These are phyloP conservation scores for Leguminivora glycinivorella DNA, from an alignment of 1,140 invertebrate genomes.

Conservation along the genomic window DNA sequence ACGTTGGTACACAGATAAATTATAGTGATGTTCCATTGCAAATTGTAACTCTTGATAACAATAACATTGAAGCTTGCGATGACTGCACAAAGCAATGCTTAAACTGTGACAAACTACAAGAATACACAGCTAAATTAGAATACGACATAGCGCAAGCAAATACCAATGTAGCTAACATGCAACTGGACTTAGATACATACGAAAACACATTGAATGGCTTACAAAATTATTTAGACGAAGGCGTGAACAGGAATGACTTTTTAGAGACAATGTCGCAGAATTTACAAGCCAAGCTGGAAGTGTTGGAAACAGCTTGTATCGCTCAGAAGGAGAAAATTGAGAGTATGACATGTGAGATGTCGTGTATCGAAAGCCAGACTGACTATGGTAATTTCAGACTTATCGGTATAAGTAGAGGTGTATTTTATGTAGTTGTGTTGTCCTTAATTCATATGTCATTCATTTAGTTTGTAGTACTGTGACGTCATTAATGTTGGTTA, in stretches of 20 bases:
- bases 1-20: neutral
- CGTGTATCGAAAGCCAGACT: conserved; percentile 45
- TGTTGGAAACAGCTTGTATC: conserved; percentile 46
- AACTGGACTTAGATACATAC: conserved; percentile 47
- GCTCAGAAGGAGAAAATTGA: conserved; percentile 43
- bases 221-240: conserved; percentile 49
- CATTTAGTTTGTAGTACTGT: conserved; percentile 1
- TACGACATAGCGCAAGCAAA: conserved; percentile 43
- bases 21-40: neutral
- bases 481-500: conserved; percentile 18
- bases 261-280: conserved; percentile 46
- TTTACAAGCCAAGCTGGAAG: conserved; percentile 47
- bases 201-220: conserved; percentile 55
- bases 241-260: conserved; percentile 45
- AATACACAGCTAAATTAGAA: conserved; percentile 51
- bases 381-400: conserved; percentile 54
- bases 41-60: conserved; percentile 33
- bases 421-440: conserved; percentile 22
- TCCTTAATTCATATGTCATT: neutral
- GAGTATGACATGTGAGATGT: conserved; percentile 33
- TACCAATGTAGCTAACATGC: conserved; percentile 36
- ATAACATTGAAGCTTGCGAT: conserved; percentile 35
- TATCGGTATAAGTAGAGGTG: neutral
- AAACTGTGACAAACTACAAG: conserved; percentile 48
- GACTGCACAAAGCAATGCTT: conserved; percentile 47